Evolutionary conservation across 2,113 vertebrate species (phyloP), one percentile per base, ranked within the genome.

Genomic region (Hippoglossus stenolepis): DNA sequence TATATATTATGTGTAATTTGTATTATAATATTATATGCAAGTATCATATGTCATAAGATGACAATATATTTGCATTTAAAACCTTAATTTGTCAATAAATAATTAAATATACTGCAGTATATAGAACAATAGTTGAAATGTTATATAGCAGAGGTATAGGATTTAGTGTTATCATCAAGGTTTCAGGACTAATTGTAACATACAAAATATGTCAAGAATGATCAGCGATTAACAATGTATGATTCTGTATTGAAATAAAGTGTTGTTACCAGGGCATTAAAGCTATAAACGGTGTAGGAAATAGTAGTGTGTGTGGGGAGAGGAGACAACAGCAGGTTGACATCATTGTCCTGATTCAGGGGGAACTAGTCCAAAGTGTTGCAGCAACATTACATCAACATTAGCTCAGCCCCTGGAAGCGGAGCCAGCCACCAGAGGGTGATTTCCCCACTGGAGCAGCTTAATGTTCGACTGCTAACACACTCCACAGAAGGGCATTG

Each of bases 341-440:
- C 51, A 54, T 80, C 40, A 51, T 31, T 70, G 43, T 72, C 54
- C 43, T 51, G 28, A 77, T 57, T 68, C 40, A 73, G 17, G 15
- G 73, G 74, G 62, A 65, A 47, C 62, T 6, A 17, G 26, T 80
- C 78, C 67, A 82, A 76, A 85, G 78, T 66, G 59, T 85, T 87
- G 65, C 82, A 75, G 60, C 79, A 79, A 84, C 75, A 86, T 92
- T 88, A 85, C 77, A 85, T 90, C 87, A 89, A 91, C 91, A 88
- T 86, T 73, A 88, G 79, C 83, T 90, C 90, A 79, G 69, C 24
- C 26, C 35, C 58, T 68, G 15, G 64, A 81, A 85, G 51, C 62
- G 0, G n/a, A 79, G 87, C 90, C 80, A 87, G 79, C 65, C 81
- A 80, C 69, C 63, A 79, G 75, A 73, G 86, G 86, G 86, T 80